Base-by-base conservation (phyloP, 2,797 vertebrate genomes). In the Leucoraja ocellata region DNA sequence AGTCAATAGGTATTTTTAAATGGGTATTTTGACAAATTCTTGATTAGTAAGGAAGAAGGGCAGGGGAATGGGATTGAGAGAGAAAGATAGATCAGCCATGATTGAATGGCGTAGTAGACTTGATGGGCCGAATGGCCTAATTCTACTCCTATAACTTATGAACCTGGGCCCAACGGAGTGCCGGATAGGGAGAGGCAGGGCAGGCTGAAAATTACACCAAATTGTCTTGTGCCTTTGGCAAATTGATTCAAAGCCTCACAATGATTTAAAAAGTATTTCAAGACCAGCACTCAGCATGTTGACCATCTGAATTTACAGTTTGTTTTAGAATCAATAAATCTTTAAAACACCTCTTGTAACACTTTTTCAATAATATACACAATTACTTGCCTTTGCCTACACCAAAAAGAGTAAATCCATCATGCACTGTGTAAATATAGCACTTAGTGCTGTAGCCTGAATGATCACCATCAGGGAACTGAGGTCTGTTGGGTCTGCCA, bases 241-340 rank as follows among this genome's bases (percentile, higher is more conserved):
- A 2, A 46, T 92, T 92, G 63, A n/a, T 76, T 92, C 71, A n/a
- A 76, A 76, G 23, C 90, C 46, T 54, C 7, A 39, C 71, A 23
- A n/a, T 28, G 46, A 6, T 32, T 36, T 76, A 16, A 76, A 92
- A 92, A 39, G 46, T 23, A 76, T 76, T 76, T 28, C 71, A 92
- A 28, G 90, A 54, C 90, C 71, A 76, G 73, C 23, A 3, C 39
- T 76, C 9, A 39, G 71, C 71, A 46, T 74, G 90, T 71, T 92
- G 90, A 92, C 90, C 77, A 63, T 39, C 23, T 76, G 95, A 95
- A 96, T 96, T 96, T 96, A 95, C 94, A 94, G 93, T 94, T 96
- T 96, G 95, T 94, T 95, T 93, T 95, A 94, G 93, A 96, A 96
- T 96, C 94, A 94, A 94, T 95, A 96, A 96, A 94, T 95, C 96